Conservation (phyloP, 2,113 vertebrate species). For the Platysternon megacephalum region DNA sequence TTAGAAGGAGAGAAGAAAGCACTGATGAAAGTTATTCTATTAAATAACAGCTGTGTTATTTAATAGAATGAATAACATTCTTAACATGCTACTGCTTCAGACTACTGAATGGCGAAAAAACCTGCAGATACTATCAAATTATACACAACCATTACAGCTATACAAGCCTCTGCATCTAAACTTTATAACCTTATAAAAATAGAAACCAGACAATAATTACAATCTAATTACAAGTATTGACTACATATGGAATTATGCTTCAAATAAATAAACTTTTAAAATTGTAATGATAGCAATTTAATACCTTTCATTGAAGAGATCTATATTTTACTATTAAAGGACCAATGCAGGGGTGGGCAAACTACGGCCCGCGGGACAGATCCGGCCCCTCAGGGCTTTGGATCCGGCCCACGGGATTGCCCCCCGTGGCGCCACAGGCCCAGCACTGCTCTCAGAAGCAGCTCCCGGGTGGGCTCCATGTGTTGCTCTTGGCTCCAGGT, state of each 20-base stretch:
- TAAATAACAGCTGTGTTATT: conserved; percentile 15
- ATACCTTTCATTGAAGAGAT: conserved; percentile 43
- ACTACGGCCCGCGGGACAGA: too few species aligned
- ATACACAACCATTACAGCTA: background rate
- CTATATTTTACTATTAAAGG: conserved; percentile 46
- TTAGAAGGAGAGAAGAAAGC: conserved; percentile 3
- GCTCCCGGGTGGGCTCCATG: too few species aligned
- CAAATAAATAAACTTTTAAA: conserved; percentile 14
- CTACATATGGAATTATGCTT: background rate
- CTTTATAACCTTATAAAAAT: conserved; percentile 6
- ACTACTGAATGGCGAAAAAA: background rate
- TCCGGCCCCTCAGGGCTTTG: too few species aligned
- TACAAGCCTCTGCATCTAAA: conserved; percentile 36
- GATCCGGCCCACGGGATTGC: too few species aligned
- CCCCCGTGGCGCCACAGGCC: too few species aligned
- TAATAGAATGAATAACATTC: conserved; percentile 22
- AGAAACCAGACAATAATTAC: background rate
- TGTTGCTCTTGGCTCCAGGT: too few species aligned
- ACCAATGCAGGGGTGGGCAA: background rate
- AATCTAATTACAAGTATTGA: conserved; percentile 13
- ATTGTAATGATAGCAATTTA: conserved; percentile 29
- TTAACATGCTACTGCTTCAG: conserved; percentile 43
- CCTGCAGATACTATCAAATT: background rate
- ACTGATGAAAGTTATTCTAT: background rate
- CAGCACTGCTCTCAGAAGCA: too few species aligned